Evolutionary conservation across 1,140 invertebrate genomes (phyloP), one percentile per base, ranked within the genome.

Genomic region (Platyscapa corneri): DNA sequence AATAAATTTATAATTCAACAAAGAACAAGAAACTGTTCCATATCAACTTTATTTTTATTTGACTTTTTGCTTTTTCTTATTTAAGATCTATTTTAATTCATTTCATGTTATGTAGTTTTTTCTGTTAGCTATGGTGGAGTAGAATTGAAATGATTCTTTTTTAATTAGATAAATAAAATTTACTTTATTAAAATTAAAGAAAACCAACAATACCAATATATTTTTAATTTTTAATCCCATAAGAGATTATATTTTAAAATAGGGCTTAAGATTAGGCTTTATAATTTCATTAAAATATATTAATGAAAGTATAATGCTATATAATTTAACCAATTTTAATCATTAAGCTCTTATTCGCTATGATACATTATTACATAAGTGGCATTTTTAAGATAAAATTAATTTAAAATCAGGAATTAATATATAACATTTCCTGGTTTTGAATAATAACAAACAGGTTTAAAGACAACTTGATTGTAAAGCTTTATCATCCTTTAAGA

Each of bases 161-260:
- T 67, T 1, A 46, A 37, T 20, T 56, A 56, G n/a, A n/a, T 27
- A 42, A 80, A 2, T 49, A 74, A 74, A 0, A 53, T 74, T 27
- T 74, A 74, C 27, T 76, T 30, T 7, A 67, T 12, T 32, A 27
- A 34, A 64, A 39, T 64, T 49, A 37, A 34, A 34, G 23, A 77
- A 67, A 49, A 23, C 8, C 37, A 86, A 86, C 60, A 87, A 86
- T 87, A 87, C 70, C 86, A 86, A 84, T 14, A 85, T 75, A 86
- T 88, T 60, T 76, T 81, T 42, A 27, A 27, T 46, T 53, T 67
- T 53, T n/a, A 23, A 49, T 32, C 67, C 23, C 67, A 77, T 32
- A 3, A 56, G 3, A 32, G 8, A 27, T 64, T 74, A 42, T 39
- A 5, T 1, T 74, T 42, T 20, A 39, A 72, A 16, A 37, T n/a